Conservation (phyloP, 2,113 vertebrate species). For the Sciurus niger region DNA sequence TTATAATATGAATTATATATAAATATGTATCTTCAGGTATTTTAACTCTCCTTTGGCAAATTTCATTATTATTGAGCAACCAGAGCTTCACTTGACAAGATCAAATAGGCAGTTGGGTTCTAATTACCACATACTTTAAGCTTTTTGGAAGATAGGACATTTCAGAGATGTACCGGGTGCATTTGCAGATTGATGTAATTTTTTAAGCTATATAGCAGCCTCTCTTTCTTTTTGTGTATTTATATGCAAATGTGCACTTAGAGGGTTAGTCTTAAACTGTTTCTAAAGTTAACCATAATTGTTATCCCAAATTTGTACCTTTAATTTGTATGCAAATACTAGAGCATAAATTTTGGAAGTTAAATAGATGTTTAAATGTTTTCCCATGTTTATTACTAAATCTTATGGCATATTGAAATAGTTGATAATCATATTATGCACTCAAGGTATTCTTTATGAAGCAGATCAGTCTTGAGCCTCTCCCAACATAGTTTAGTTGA, state of each 20-base stretch:
- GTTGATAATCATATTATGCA: conserved; percentile 12
- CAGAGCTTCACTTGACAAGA: conserved; percentile 17
- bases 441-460: not conserved
- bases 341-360: conserved; percentile 34
- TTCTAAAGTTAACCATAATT: conserved; percentile 6
- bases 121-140: conserved; percentile 45
- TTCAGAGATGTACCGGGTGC: conserved; percentile 41
- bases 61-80: conserved; percentile 48
- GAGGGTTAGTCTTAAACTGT: not conserved
- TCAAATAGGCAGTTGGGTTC: conserved; percentile 4
- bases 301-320: not conserved
- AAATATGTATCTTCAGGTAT: not conserved
- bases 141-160: conserved; percentile 56
- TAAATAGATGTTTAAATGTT: conserved; percentile 61
- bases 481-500: conserved; percentile 6
- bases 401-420: conserved; percentile 41
- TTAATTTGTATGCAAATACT: conserved; percentile 33
- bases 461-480: conserved; percentile 3
- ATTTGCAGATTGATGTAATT: conserved; percentile 32
- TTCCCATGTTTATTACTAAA: conserved; percentile 48
- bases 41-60: conserved; percentile 13
- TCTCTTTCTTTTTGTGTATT: conserved; percentile 32
- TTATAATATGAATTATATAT: not conserved
- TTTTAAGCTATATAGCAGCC: fast-evolving
- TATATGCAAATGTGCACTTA: conserved; percentile 23